Evolutionary conservation across 1,140 invertebrate genomes (phyloP), one percentile per base, ranked within the genome.

Genomic region (Drosophila repleta): DNA sequence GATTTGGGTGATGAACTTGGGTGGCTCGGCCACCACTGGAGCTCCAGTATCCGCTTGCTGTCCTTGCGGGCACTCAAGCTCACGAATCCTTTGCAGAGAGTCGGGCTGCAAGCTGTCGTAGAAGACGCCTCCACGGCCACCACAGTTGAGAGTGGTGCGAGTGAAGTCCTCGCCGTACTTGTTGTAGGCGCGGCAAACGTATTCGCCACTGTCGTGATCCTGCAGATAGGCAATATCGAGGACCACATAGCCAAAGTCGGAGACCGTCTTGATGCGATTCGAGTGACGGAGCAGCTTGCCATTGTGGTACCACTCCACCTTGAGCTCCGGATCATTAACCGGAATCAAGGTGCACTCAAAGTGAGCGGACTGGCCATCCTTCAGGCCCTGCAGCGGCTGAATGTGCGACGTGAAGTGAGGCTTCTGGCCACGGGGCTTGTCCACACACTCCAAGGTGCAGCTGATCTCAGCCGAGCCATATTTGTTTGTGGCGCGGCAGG

Each of bases 221-320:
- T 98, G 97, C 15, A 98, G 96, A 71, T 97, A 98, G 39, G 97
- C 96, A 79, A 99, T 98, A 81, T 99, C 98, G 92, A 99, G 94
- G 1, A 98, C 95, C 10, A 99, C 98, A 92, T 97, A 99, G 48
- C 98, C 98, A 93, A 99, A 99, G 91, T 99, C 98, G 67, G 97
- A 98, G 0, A 98, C 96, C 68, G 97, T 97, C 91, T 98, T 98
- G 73, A 98, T 98, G 58, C 98, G 94, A 35, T 96, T 97, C 6
- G 97, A 97, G 81, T 98, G 96, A 51, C 96, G 94, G 46, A 98
- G 89, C 21, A 96, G 96, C 84, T 96, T 94, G 4, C 97, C 97
- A 90, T 99, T 98, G 74, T 98, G 96, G 92, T 97, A 98, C 98
- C 98, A 99, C 93, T 99, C 98, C 15, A 99, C 96, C 88, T 96